Evolutionary conservation across 1,140 invertebrate species (phyloP).

Genomic region (Hypsibius dujardini): DNA sequence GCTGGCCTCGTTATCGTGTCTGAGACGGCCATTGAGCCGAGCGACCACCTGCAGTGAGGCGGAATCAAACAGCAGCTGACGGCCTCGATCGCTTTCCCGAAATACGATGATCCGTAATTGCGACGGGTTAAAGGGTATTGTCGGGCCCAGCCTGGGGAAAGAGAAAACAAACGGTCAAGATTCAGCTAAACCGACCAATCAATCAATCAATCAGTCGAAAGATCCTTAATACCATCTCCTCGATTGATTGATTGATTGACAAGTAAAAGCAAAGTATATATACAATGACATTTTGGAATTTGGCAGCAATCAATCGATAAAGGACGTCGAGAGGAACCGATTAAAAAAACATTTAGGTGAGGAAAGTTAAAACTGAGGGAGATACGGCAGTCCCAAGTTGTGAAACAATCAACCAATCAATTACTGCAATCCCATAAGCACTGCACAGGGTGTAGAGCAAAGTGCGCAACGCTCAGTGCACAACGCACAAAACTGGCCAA

Average conservation of each 20-base stretch:
- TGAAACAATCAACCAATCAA: no score
- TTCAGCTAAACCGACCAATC: no score
- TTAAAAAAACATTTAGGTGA: no score
- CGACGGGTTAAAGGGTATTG: slow-evolving; percentile 21
- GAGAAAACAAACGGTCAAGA: neutral
- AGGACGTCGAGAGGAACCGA: neutral
- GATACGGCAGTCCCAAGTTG: no score
- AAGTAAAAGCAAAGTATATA: no score
- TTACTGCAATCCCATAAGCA: no score
- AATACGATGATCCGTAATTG: slow-evolving; percentile 52
- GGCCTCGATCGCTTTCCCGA: slow-evolving; percentile 58
- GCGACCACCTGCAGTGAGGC: slow-evolving; percentile 45
- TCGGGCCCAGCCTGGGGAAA: neutral
- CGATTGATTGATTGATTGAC: no score
- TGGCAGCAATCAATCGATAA: neutral
- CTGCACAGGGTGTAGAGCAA: no score
- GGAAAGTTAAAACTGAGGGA: no score
- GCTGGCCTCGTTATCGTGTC: slow-evolving; percentile 17
- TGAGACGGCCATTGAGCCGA: slow-evolving; percentile 23
- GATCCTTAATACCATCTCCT: neutral
- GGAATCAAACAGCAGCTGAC: slow-evolving; percentile 66
- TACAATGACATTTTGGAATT: neutral
- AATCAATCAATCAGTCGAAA: neutral
- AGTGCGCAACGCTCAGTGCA: no score
- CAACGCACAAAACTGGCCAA: no score